A percentile compares a stretch with the other conserved stretches of the same genome.
Conservation (phyloP, 2,797 vertebrate species). For the Sibirionetta formosa region DNA sequence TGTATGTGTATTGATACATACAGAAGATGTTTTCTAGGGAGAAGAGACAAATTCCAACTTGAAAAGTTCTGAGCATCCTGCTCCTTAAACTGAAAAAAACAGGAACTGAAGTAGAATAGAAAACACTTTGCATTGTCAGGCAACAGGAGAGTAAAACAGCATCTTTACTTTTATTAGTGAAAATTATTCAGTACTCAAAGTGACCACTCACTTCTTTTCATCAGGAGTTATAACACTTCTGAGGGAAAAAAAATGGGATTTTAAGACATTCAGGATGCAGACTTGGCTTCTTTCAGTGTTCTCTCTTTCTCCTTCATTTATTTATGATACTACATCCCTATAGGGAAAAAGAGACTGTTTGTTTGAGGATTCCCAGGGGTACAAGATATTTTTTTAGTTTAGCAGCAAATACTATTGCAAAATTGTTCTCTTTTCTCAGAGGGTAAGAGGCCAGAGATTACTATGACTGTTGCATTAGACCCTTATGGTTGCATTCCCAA, state of each 20-base stretch:
- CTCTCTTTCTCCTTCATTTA: constrained; percentile 33
- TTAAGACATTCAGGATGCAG: background rate
- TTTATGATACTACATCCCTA: background rate
- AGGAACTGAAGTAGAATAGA: background rate
- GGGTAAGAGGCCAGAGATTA: constrained; percentile 50
- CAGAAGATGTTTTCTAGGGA: background rate
- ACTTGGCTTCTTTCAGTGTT: background rate
- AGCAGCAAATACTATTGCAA: constrained; percentile 13
- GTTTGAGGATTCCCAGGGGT: constrained; percentile 29
- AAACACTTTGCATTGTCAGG: background rate
- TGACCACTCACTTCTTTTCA: background rate
- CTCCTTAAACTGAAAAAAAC: background rate
- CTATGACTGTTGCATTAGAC: constrained; percentile 48
- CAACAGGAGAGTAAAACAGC: background rate
- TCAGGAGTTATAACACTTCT: background rate
- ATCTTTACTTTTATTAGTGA: background rate
- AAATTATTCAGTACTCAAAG: background rate
- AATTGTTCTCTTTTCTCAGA: constrained; percentile 42
- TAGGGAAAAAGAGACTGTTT: background rate
- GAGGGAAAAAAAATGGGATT: background rate
- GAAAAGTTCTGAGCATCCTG: background rate
- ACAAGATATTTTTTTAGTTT: constrained; percentile 19
- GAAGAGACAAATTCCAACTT: background rate
- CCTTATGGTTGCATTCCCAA: constrained; percentile 69
- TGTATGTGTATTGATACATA: no score